Conservation (phyloP, 2,888 invertebrate genomes). For the Matsumyia berberina region DNA sequence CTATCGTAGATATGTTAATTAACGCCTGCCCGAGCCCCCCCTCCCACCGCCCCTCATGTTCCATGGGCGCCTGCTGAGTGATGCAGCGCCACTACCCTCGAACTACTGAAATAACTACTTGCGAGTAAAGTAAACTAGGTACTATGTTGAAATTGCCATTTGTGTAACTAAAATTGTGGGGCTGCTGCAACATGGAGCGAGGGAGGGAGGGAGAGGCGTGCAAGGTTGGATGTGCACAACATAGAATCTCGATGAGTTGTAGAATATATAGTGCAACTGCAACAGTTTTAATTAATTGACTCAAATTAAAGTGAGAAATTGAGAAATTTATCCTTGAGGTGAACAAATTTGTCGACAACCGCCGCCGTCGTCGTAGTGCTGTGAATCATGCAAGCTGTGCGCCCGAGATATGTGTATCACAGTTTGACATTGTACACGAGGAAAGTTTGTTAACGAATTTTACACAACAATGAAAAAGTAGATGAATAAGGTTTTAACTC, state of each 20-base stretch:
- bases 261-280: conserved; percentile 37
- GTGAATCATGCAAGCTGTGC: conserved; percentile 30
- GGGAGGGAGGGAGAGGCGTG: neutral
- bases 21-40: conserved; percentile 57
- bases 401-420: neutral
- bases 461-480: conserved; percentile 20
- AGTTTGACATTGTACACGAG: conserved; percentile 59
- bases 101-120: conserved; percentile 51
- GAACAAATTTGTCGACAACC: conserved; percentile 59
- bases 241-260: conserved; percentile 34
- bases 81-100: conserved; percentile 44
- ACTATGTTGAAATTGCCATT: conserved; percentile 70
- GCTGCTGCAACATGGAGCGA: neutral
- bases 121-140: conserved; percentile 49
- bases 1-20: conserved; percentile 76
- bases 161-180: conserved; percentile 56
- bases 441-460: conserved; percentile 36
- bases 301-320: conserved; percentile 72
- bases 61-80: conserved; percentile 22
- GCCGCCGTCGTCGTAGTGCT: conserved; percentile 9
- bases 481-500: conserved; percentile 27
- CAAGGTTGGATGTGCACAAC: conserved; percentile 44
- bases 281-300: conserved; percentile 71
- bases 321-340: conserved; percentile 70
- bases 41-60: neutral